Evolutionary conservation across 2,797 vertebrate genomes (phyloP), one percentile per base, ranked within the genome.

Genomic region (Ciconia nigra): DNA sequence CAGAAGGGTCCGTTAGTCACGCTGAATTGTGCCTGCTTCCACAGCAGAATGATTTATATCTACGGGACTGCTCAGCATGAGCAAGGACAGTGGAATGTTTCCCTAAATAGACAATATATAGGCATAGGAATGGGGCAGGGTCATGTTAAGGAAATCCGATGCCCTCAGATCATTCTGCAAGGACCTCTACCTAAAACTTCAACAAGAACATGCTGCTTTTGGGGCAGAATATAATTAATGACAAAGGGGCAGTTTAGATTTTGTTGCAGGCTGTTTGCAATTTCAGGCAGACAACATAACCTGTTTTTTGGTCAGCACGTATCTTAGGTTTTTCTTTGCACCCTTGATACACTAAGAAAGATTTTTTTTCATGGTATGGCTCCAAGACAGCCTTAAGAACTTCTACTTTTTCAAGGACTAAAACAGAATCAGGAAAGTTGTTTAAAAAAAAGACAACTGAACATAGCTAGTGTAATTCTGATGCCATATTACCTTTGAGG

Each of bases 51-150:
- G 96, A 97, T 96, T 97, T 97, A 96, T 96, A 92, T 90, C 84
- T 67, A 63, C 3, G 2, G 87, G 85, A 83, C 92, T 90, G 94
- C 90, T 96, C 93, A 84, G 91, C 89, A 57, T 95, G 94, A 97
- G 93, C 95, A 95, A 97, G 95, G 93, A 93, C 92, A 92, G 93
- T 49, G 94, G 95, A 97, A 96, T 96, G 96, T 95, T 97, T 97
- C 96, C 94, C 93, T 96, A 96, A 96, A 96, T 97, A 96, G 95
- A 96, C 89, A 97, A 96, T 95, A 89, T 93, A 96, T 96, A 96
- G 81, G 94, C 92, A 81, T 1, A 92, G 92, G 96, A 95, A 97
- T 93, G 88, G 81, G 83, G 78, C 70, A 92, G 92, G 93, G 89
- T 91, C 89, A 55, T 69, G 58, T 63, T 96, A 70, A 96, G 87